phyloP scores from a whole-genome alignment of 1,140 invertebrate species.

The Ladona fulva region DNA sequence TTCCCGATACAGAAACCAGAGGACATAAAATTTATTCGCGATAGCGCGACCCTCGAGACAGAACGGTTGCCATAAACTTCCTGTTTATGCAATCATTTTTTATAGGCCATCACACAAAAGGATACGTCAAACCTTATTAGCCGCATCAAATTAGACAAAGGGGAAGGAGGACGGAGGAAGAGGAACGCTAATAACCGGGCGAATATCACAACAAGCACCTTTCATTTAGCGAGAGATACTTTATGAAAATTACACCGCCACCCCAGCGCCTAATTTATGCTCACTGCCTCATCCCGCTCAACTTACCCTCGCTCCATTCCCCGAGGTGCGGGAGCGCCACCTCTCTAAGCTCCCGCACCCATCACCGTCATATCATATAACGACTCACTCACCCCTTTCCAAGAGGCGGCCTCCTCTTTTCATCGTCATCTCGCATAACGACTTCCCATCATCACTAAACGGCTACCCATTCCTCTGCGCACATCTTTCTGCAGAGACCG shows the following conservation, averaged over 20 bases:
- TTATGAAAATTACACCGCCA: background rate
- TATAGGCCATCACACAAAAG: background rate
- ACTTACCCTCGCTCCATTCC: background rate
- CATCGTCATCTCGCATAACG: too few relatives aligned
- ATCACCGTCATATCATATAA: too few relatives aligned
- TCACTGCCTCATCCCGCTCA: background rate
- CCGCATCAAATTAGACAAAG: background rate
- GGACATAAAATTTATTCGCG: background rate
- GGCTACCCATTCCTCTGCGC: too few relatives aligned
- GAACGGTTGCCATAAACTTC: background rate
- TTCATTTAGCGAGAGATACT: background rate
- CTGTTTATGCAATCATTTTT: conserved; percentile 3
- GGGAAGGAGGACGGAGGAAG: background rate
- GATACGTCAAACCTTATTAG: background rate
- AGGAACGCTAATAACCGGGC: background rate
- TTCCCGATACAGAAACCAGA: background rate
- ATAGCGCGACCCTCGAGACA: background rate
- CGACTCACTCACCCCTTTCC: too few relatives aligned
- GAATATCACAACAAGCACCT: background rate
- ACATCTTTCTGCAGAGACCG: too few relatives aligned
- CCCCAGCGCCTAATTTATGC: background rate
- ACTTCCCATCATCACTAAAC: too few relatives aligned
- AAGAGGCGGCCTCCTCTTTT: too few relatives aligned
- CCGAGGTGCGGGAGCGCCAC: too few relatives aligned
- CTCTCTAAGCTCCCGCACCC: too few relatives aligned